Evolutionary conservation across 2,888 invertebrate genomes (phyloP), one percentile per base, ranked within the genome.

Genomic region (Escarpia spicata): DNA sequence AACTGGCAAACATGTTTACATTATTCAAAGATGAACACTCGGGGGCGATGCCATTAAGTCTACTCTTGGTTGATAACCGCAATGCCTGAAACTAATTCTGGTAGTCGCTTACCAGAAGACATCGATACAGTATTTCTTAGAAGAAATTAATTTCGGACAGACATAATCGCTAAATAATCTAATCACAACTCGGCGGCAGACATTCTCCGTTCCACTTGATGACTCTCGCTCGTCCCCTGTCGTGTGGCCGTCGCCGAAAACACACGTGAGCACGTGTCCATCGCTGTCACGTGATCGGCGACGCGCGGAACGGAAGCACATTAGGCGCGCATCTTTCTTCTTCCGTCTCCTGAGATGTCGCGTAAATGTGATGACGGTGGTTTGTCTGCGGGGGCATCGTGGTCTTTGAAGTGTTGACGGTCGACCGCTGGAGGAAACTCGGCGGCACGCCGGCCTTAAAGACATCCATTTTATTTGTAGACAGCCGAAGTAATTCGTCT

Each of bases 381-480:
- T 26, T 26, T 26, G 19, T 75, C 75, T 4, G 75, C 75, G n/a
- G 75, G 75, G 75, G 75, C 26, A 19, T 19, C 75, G 75, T 26
- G 26, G 75, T 75, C 75, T 75, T 75, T 75, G 75, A 75, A 75
- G 75, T 75, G 75, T 3, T 26, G n/a, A 6, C 26, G 6, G 75
- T 4, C 26, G 75, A 75, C 75, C 75, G 75, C 75, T 75, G 19
- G n/a, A 3, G 19, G 75, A 75, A 26, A 75, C 75, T 26, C 75
- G n/a, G 19, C 75, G n/a, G 75, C 75, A 75, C 75, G 75, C 75
- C 75, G 75, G 75, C n/a, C 75, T 75, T 75, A 75, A 75, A 75
- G 75, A 75, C 75, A 75, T 75, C 75, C 75, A 75, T 75, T 75
- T 75, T 26, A 75, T 75, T 75, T 75, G 75, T 26, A 75, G 75